A percentile compares a stretch with the other conserved stretches of the same genome.
Conservation (phyloP, 2,113 vertebrate species). For the Ascaphus truei region DNA sequence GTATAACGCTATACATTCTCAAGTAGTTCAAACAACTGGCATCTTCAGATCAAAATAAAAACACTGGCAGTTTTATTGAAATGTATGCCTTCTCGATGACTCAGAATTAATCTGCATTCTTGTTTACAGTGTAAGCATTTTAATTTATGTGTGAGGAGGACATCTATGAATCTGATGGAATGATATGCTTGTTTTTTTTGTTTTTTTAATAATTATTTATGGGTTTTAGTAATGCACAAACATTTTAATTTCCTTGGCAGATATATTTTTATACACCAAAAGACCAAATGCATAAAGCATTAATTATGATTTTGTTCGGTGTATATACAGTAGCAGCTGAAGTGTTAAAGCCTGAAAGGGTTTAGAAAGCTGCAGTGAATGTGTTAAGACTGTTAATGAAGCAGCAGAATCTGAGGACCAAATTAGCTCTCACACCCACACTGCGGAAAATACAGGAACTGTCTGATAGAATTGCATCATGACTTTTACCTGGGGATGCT, state of each 20-base stretch:
- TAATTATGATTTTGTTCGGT: background rate
- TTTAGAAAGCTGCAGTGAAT: slow-evolving; percentile 64
- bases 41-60: background rate
- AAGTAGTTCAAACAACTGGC: background rate
- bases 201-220: slow-evolving; percentile 5
- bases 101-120: slow-evolving; percentile 9
- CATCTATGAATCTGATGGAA: slow-evolving; percentile 3
- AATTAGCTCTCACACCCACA: slow-evolving; percentile 71
- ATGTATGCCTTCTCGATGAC: background rate
- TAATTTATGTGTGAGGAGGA: slow-evolving; percentile 13
- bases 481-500: slow-evolving; percentile 68
- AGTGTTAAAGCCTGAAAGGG: slow-evolving; percentile 69
- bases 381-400: slow-evolving; percentile 78
- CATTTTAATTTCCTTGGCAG: slow-evolving; percentile 37
- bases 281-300: slow-evolving; percentile 22
- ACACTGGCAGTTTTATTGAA: slow-evolving; percentile 11
- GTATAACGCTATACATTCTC: background rate
- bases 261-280: slow-evolving; percentile 40
- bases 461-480: slow-evolving; percentile 69
- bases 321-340: slow-evolving; percentile 38
- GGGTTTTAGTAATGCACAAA: slow-evolving; percentile 14
- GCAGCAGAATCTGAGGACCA: slow-evolving; percentile 67
- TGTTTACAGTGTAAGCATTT: slow-evolving; percentile 7
- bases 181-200: background rate
- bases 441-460: slow-evolving; percentile 64